Evolutionary conservation across 2,888 invertebrate genomes (phyloP).

Genomic region (Glomeris marginata): DNA sequence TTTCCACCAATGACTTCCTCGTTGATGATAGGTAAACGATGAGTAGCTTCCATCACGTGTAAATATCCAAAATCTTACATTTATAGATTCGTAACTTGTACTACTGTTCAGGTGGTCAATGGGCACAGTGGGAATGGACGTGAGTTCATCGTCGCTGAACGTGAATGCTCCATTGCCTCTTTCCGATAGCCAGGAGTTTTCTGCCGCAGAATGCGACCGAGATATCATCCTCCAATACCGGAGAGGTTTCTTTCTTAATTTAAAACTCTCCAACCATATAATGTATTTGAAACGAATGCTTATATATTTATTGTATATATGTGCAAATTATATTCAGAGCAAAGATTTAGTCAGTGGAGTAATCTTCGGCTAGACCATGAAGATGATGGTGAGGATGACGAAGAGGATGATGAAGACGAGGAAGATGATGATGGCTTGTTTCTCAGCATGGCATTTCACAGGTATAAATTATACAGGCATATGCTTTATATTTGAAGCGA

Average conservation of each 20-base stretch:
- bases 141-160: constrained; percentile 9
- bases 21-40: constrained; percentile 3
- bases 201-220: constrained; percentile 11
- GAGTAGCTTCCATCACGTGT: background rate
- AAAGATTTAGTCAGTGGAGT: constrained; percentile 7
- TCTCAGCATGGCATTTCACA: constrained; percentile 3
- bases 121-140: constrained; percentile 2
- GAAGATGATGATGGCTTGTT: constrained; percentile 4
- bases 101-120: constrained; percentile 7
- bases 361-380: constrained; percentile 9
- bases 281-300: too few relatives aligned
- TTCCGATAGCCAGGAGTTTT: constrained; percentile 11
- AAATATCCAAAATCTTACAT: background rate
- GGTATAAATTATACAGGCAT: background rate
- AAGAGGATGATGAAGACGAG: constrained; percentile 5
- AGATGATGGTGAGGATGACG: constrained; percentile 10
- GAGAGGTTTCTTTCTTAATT: too few relatives aligned
- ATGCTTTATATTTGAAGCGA: too few relatives aligned
- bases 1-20: constrained; percentile 3
- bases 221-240: constrained; percentile 10
- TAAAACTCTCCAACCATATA: too few relatives aligned
- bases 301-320: too few relatives aligned
- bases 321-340: too few relatives aligned
- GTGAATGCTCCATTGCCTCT: constrained; percentile 9
- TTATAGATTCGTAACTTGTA: background rate